A percentile compares a stretch with the other conserved stretches of the same genome.
These are phyloP conservation scores for Alcis repandata DNA, from an alignment of 2,888 invertebrate genomes.

Conservation along the genomic window DNA sequence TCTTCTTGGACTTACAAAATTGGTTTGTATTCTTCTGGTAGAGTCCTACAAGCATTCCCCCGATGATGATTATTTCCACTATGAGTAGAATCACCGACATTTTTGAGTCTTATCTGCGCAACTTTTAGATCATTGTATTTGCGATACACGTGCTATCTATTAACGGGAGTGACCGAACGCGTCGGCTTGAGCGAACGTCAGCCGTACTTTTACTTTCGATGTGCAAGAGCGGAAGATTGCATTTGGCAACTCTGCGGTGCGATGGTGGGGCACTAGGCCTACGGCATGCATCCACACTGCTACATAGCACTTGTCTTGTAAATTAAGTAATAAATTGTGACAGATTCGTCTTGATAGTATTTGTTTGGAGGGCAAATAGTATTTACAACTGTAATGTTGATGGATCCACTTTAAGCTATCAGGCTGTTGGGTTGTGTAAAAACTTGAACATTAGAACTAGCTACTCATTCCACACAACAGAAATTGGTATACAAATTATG, in stretches of 20 bases:
- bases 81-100: slow-evolving; percentile 60
- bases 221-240: slow-evolving; percentile 55
- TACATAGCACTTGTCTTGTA: background rate
- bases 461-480: too few relatives aligned
- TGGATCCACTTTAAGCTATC: too few relatives aligned
- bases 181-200: slow-evolving; percentile 28
- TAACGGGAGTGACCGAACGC: slow-evolving; percentile 51
- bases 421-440: too few relatives aligned
- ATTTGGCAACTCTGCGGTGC: slow-evolving; percentile 18
- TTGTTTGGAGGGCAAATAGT: too few relatives aligned
- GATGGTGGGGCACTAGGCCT: slow-evolving; percentile 31
- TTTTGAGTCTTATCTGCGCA: slow-evolving; percentile 25
- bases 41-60: slow-evolving; percentile 66
- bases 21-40: slow-evolving; percentile 77
- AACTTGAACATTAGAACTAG: too few relatives aligned
- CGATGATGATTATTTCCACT: slow-evolving; percentile 59
- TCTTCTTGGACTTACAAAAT: slow-evolving; percentile 74
- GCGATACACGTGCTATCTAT: slow-evolving; percentile 41
- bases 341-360: background rate
- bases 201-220: slow-evolving; percentile 53
- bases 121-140: slow-evolving; percentile 21
- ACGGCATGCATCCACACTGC: background rate
- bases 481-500: too few relatives aligned
- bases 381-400: too few relatives aligned
- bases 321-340: background rate